Base-by-base conservation (phyloP, 2,113 vertebrate species). In the Mus pahari region DNA sequence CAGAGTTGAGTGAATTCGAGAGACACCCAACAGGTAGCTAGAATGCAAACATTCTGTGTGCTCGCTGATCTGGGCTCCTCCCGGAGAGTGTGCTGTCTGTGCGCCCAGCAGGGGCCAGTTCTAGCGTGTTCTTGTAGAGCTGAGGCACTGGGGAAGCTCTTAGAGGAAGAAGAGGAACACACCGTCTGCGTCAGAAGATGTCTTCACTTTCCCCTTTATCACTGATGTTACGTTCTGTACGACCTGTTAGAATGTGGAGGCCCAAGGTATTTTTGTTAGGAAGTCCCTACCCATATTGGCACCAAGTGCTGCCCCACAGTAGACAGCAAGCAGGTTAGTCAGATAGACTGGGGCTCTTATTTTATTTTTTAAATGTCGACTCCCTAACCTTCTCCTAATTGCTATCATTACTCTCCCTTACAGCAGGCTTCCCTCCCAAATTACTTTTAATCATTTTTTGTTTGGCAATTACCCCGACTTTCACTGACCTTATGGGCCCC, bases 401-500 rank as follows among this genome's bases (percentile, higher is more conserved):
- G 28, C 87, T 60, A 4, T 16, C 86, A 50, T 79, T 45, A 48
- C 31, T 13, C 9, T 11, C 42, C 33, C 81, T 92, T 71, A 79
- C 71, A 82, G 17, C 36, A 73, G 33, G 45, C 45, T 50, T 7
- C 6, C 4, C 7, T 86, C 14, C 24, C 24, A 31, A 62, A 79
- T 79, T 48, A 82, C n/a, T 94, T 95, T 75, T 26, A 84, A 84
- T 77, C 20, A 31, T 92, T 96, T 91, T 93, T 48, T 89, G 70
- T 74, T 70, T 92, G 24, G 24, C 89, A 91, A 60, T 7, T 60
- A 24, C 73, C 50, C 14, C 42, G 24, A 50, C 83, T 82, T 82
- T 95, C 17, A 91, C 66, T 50, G 26, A 73, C 58, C 50, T 84
- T 48, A 22, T 16, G 45, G 87, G 14, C 16, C 19, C 71, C 94